These are phyloP conservation scores for Brachyopa scutellaris DNA, from an alignment of 2,888 invertebrate species.

Conservation along the genomic window DNA sequence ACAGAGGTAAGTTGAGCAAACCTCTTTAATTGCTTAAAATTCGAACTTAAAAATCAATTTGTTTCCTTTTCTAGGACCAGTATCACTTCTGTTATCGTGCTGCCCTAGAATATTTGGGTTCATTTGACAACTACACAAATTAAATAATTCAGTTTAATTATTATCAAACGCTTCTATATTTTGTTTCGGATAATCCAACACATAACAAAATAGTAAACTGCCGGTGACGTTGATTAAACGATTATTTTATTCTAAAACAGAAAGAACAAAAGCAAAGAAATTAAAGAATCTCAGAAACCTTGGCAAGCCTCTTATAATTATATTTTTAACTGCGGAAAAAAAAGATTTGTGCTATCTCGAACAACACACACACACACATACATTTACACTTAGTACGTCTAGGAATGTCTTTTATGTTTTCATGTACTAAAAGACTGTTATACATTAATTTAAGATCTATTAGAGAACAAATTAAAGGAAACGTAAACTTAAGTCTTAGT, in stretches of 20 bases:
- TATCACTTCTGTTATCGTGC: slow-evolving; percentile 99
- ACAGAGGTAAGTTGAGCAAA: slow-evolving; percentile 91
- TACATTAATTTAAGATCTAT: slow-evolving; percentile 76
- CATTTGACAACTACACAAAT: slow-evolving; percentile 97
- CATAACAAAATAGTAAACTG: slow-evolving; percentile 31
- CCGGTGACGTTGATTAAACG: slow-evolving; percentile 24
- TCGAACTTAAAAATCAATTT: neutral
- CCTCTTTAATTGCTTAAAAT: neutral
- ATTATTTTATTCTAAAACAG: neutral
- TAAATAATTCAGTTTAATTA: slow-evolving; percentile 82
- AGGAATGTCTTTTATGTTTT: slow-evolving; percentile 75
- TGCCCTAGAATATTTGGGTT: slow-evolving; percentile 98
- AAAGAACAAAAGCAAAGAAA: neutral
- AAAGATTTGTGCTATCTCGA: slow-evolving; percentile 41
- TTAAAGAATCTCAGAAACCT: slow-evolving; percentile 49
- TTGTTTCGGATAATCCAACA: neutral
- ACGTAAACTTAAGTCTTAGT: slow-evolving; percentile 49
- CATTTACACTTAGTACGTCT: slow-evolving; percentile 45
- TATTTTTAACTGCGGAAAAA: neutral
- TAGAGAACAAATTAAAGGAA: slow-evolving; percentile 30
- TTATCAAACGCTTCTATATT: slow-evolving; percentile 26
- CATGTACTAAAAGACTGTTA: slow-evolving; percentile 81
- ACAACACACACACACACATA: slow-evolving; percentile 5
- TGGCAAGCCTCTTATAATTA: neutral
- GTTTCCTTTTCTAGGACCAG: slow-evolving; percentile 89